Percentiles rank a stretch among this genome's conserved stretches.
phyloP scores from a whole-genome alignment of 2,113 vertebrate species.

The Amblyopsis rosae region DNA sequence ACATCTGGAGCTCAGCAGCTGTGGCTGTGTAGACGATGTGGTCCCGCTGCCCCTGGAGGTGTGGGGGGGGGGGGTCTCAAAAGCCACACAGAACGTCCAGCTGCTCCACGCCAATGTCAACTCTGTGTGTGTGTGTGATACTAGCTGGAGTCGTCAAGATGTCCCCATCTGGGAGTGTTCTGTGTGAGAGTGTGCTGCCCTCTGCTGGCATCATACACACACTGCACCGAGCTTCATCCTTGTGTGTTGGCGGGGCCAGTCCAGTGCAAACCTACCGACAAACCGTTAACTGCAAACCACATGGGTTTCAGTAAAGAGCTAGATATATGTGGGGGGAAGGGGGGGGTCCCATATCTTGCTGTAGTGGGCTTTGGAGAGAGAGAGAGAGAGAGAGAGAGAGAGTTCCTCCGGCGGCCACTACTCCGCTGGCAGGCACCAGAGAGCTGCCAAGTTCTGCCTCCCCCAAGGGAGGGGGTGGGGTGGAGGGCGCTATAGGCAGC shows the following conservation, averaged over 20 bases:
- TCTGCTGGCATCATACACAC: too few relatives aligned
- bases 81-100: too few relatives aligned
- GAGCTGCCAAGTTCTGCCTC: slow-evolving; percentile 17
- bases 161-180: too few relatives aligned
- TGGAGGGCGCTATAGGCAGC: slow-evolving; percentile 87
- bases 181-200: too few relatives aligned
- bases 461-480: neutral
- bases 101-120: too few relatives aligned
- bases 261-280: slow-evolving; percentile 71
- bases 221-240: neutral
- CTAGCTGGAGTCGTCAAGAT: too few relatives aligned
- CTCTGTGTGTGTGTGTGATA: too few relatives aligned
- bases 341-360: neutral
- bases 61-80: too few relatives aligned
- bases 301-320: neutral
- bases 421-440: slow-evolving; percentile 22
- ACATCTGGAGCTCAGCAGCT: too few relatives aligned
- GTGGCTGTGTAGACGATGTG: too few relatives aligned
- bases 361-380: neutral
- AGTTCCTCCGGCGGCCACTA: slow-evolving; percentile 22
- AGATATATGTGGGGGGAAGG: neutral
- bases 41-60: too few relatives aligned
- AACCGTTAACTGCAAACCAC: neutral
- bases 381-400: slow-evolving; percentile 17
- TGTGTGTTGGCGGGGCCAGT: slow-evolving; percentile 29